A percentile compares a stretch with the other conserved stretches of the same genome.
phyloP scores from a whole-genome alignment of 1,140 invertebrate species.

The Phthorimaea operculella region DNA sequence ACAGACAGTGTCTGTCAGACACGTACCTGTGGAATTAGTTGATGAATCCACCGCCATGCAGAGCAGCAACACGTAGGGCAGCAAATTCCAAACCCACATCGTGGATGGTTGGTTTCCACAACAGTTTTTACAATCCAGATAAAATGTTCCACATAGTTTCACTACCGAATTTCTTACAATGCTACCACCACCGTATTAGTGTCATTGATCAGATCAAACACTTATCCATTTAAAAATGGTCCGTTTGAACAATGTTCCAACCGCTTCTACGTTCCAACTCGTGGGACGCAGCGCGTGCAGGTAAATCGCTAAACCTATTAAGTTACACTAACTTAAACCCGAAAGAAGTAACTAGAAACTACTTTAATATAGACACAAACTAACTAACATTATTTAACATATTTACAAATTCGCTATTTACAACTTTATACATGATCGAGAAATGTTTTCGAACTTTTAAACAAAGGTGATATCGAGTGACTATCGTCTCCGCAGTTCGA shows the following conservation, averaged over 20 bases:
- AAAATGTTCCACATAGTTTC: not conserved
- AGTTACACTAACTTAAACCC: conserved; percentile 51
- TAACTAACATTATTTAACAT: too few relatives aligned
- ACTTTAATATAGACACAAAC: too few relatives aligned
- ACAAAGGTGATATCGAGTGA: not conserved
- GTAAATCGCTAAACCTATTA: conserved; percentile 64
- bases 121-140: not conserved
- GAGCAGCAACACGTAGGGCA: too few relatives aligned
- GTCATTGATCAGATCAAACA: conserved; percentile 35
- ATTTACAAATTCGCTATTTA: too few relatives aligned
- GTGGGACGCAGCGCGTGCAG: conserved; percentile 60
- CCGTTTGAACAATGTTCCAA: conserved; percentile 63
- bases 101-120: not conserved
- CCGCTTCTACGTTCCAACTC: conserved; percentile 51
- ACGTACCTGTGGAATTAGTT: too few relatives aligned
- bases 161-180: not conserved
- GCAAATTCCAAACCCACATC: not conserved
- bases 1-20: too few relatives aligned
- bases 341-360: too few relatives aligned
- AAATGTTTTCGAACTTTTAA: too few relatives aligned
- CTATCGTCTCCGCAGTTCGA: conserved; percentile 46
- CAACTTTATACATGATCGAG: too few relatives aligned
- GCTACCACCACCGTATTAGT: not conserved
- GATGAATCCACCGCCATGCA: too few relatives aligned
- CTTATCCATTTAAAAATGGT: conserved; percentile 67